Conservation (phyloP, 2,888 invertebrate genomes). For the Myopa tessellatipennis region DNA sequence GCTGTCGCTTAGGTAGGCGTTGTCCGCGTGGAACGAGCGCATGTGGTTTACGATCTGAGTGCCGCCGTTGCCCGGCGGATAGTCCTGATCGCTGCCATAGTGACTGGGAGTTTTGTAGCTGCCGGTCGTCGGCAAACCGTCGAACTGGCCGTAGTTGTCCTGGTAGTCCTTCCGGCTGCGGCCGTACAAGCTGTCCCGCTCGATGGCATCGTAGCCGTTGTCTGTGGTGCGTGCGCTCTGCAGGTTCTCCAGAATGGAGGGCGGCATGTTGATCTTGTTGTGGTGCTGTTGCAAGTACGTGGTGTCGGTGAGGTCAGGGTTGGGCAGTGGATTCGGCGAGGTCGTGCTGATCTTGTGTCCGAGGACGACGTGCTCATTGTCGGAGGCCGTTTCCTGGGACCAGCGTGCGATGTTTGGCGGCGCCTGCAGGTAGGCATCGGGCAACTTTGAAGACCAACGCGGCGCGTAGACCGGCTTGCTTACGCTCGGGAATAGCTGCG, state of each 20-base stretch:
- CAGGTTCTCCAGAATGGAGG: slow-evolving; percentile 72
- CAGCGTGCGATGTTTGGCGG: slow-evolving; percentile 73
- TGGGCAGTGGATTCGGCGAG: slow-evolving; percentile 79
- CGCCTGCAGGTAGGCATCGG: slow-evolving; percentile 74
- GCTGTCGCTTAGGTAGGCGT: slow-evolving; percentile 64
- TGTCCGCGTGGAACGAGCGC: slow-evolving; percentile 65
- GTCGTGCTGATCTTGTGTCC: slow-evolving; percentile 70
- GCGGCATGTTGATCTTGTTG: slow-evolving; percentile 69
- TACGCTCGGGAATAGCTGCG: slow-evolving; percentile 77
- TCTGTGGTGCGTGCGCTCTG: slow-evolving; percentile 69
- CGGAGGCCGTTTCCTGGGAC: slow-evolving; percentile 84
- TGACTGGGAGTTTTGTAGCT: slow-evolving; percentile 65
- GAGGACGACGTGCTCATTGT: slow-evolving; percentile 74
- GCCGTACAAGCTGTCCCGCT: slow-evolving; percentile 62
- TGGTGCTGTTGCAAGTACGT: slow-evolving; percentile 71
- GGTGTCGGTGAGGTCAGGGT: slow-evolving; percentile 80
- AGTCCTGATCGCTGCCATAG: slow-evolving; percentile 66
- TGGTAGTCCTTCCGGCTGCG: slow-evolving; percentile 62
- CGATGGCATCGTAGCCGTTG: slow-evolving; percentile 59
- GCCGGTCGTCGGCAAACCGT: slow-evolving; percentile 51
- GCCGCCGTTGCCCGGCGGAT: slow-evolving; percentile 57
- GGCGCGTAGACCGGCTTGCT: slow-evolving; percentile 74
- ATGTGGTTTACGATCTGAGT: slow-evolving; percentile 67
- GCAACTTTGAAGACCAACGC: slow-evolving; percentile 77
- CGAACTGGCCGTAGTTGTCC: slow-evolving; percentile 64